Evolutionary conservation across 2,113 vertebrate genomes (phyloP), one percentile per base, ranked within the genome.

Genomic region (Poeciliopsis turrubarensis): DNA sequence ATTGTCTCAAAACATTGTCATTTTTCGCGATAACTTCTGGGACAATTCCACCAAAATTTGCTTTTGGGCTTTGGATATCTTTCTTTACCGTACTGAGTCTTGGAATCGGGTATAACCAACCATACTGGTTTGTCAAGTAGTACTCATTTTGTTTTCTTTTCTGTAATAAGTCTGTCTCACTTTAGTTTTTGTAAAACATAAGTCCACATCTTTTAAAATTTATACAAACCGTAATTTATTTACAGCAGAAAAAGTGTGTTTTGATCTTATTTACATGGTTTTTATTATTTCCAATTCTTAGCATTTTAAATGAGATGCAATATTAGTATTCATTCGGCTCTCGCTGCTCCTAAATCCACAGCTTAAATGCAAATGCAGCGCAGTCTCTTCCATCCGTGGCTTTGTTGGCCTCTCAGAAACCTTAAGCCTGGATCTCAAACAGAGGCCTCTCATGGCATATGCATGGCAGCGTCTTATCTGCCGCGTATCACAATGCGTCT

Each of bases 381-480:
- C 86, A 86, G 87, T 89, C 84, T 87, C 70, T 84, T 89, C 87
- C 88, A 87, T 86, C 86, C 86, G 15, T 80, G 80, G 89, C 91
- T 92, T 92, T 93, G 92, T 92, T 91, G 85, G 89, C 92, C 91
- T 81, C 88, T 78, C 89, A 86, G 85, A 88, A 93, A 93, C 91
- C 91, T 93, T 93, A 92, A 94, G 89, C 92, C 60, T 68, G 64
- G 82, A 81, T 92, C 91, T 93, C 91, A 93, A 92, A 92, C 70
- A 80, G 87, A 84, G 90, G 86, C 90, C 92, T 90, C 92, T 92
- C 90, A 87, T 92, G 88, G 83, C 91, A 94, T 93, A 94, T 92
- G 92, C 91, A 91, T 89, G 89, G 91, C 90, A 89, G 84, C 90
- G 88, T 92, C 92, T 93, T 92, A 94, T 94, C 92, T 86, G 88